A percentile compares a stretch with the other conserved stretches of the same genome.
phyloP scores from a whole-genome alignment of 2,888 invertebrate genomes.

The Drosophila kokeensis region DNA sequence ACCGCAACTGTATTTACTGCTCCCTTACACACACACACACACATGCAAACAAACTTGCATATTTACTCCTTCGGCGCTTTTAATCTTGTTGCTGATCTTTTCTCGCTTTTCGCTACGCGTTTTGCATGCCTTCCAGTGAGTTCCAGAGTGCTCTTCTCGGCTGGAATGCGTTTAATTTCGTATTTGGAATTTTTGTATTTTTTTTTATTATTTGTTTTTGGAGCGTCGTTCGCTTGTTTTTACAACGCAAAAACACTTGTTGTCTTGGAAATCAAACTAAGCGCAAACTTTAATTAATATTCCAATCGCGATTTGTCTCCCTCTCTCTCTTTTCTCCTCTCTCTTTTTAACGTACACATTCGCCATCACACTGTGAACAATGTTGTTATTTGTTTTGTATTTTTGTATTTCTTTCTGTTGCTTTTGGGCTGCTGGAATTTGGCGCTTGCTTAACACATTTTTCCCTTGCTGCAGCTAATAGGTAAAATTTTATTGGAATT shows the following conservation, averaged over 20 bases:
- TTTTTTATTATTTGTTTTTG: constrained; percentile 49
- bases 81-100: constrained; percentile 70
- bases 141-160: constrained; percentile 53
- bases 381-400: constrained; percentile 51
- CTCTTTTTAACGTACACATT: constrained; percentile 1
- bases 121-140: constrained; percentile 62
- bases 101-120: constrained; percentile 62
- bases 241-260: constrained; percentile 79
- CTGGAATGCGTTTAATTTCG: constrained; percentile 76
- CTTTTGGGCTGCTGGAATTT: constrained; percentile 54
- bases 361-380: constrained; percentile 44
- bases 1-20: not conserved
- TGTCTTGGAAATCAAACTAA: constrained; percentile 75
- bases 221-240: constrained; percentile 67
- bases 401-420: constrained; percentile 40
- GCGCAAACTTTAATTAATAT: constrained; percentile 81
- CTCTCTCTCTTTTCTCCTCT: constrained; percentile 2
- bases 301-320: constrained; percentile 44
- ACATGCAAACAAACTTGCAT: not conserved
- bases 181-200: constrained; percentile 74
- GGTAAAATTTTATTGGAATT: constrained; percentile 25
- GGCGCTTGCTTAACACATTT: constrained; percentile 52
- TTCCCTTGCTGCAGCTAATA: constrained; percentile 5
- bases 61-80: constrained; percentile 31
- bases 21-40: constrained; percentile 5